Evolutionary conservation across 2,113 vertebrate species (phyloP).

Genomic region (Sciurus niger): DNA sequence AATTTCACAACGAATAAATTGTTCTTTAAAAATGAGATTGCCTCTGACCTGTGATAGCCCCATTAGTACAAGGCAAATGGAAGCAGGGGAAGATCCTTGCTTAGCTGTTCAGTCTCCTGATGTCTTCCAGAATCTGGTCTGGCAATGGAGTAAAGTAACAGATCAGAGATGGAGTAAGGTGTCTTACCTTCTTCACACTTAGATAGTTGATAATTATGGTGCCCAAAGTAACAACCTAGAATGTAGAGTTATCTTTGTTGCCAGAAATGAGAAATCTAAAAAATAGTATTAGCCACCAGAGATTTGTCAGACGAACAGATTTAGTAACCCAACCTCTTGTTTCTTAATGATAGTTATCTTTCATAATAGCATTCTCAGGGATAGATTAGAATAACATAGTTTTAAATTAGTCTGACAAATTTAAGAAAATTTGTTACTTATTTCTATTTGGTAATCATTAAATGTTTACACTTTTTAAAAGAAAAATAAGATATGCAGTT

Average conservation of each 20-base stretch:
- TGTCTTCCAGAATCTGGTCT: not conserved
- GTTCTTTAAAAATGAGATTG: not conserved
- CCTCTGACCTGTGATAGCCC: not conserved
- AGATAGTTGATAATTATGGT: not conserved
- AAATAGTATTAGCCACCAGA: not conserved
- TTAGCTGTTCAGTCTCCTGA: not conserved
- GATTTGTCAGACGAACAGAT: not conserved
- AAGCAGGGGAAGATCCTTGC: not conserved
- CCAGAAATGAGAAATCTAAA: not conserved
- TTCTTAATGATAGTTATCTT: not conserved
- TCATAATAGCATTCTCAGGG: not conserved
- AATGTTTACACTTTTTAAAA: not conserved
- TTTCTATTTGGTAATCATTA: constrained; percentile 31
- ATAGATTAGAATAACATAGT: not conserved
- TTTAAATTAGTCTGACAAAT: constrained; percentile 48
- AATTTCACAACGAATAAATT: not conserved
- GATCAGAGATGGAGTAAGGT: not conserved
- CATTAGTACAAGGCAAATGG: not conserved
- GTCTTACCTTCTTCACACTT: not conserved
- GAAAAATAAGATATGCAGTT: constrained; percentile 3
- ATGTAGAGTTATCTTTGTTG: not conserved
- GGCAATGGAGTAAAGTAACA: not conserved
- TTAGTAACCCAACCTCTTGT: not conserved
- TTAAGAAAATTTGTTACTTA: not conserved
- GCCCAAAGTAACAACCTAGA: not conserved